Evolutionary conservation across 2,888 invertebrate species (phyloP).

Genomic region (Encarsia formosa): DNA sequence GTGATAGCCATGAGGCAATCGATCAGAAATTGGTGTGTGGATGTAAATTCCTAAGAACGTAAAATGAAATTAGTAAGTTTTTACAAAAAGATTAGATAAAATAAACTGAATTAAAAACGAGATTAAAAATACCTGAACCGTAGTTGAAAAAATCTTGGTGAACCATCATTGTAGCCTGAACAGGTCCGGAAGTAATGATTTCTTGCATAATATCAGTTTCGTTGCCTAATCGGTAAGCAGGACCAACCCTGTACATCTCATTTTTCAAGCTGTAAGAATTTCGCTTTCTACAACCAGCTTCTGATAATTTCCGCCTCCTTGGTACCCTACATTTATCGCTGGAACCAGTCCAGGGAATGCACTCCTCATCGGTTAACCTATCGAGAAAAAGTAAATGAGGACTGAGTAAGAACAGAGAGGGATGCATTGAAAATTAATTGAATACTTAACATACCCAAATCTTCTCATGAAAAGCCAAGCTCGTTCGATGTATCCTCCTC

Average conservation of each 20-base stretch:
- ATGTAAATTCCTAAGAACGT: conserved; percentile 88
- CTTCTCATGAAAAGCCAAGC: conserved; percentile 87
- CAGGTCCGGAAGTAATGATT: conserved; percentile 84
- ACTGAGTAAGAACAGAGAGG: too few species aligned
- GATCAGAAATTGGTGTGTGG: conserved; percentile 56
- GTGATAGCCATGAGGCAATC: conserved; percentile 67
- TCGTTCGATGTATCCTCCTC: conserved; percentile 83
- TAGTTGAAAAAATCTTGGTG: conserved; percentile 92
- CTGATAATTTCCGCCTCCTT: conserved; percentile 49
- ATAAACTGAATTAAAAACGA: too few species aligned
- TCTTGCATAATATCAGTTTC: conserved; percentile 89
- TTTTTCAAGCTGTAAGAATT: conserved; percentile 55
- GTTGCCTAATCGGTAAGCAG: conserved; percentile 69
- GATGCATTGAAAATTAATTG: neutral
- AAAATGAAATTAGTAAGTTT: too few species aligned
- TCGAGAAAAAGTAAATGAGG: conserved; percentile 29
- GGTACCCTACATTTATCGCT: conserved; percentile 64
- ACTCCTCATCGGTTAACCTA: conserved; percentile 79
- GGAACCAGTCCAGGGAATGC: conserved; percentile 74
- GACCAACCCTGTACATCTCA: conserved; percentile 68
- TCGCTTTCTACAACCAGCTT: conserved; percentile 56
- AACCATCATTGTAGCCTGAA: conserved; percentile 88
- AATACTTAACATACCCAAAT: conserved; percentile 59
- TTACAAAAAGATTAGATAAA: too few species aligned
- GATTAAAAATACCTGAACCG: conserved; percentile 63